Conservation (phyloP, 2,888 invertebrate genomes). For the Brenthis ino region DNA sequence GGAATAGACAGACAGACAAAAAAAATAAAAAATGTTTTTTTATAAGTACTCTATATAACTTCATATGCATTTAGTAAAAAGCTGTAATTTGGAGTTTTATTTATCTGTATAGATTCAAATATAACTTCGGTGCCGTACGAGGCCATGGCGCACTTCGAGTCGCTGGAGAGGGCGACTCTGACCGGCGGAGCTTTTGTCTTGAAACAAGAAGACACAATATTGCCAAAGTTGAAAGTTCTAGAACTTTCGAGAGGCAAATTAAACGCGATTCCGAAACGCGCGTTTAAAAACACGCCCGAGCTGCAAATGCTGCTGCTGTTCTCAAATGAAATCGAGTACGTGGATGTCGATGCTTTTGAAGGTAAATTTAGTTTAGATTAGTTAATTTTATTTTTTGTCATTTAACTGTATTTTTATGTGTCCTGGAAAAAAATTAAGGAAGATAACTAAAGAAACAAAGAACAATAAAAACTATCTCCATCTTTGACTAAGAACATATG, state of each 20-base stretch:
- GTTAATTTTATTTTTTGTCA: no score
- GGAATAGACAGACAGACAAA: no score
- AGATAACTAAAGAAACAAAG: no score
- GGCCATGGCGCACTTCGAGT: conserved; percentile 32
- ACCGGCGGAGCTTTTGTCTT: conserved; percentile 29
- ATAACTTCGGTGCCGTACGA: conserved; percentile 31
- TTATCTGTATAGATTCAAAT: conserved; percentile 19
- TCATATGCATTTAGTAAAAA: neutral
- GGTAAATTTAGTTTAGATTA: conserved; percentile 34
- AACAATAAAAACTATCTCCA: no score
- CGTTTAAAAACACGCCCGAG: conserved; percentile 44
- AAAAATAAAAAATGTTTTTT: no score
- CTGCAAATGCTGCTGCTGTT: conserved; percentile 40
- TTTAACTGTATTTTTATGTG: no score
- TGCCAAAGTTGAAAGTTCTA: conserved; percentile 25
- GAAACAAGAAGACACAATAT: conserved; percentile 21
- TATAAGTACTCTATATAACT: no score
- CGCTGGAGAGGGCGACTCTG: conserved; percentile 30
- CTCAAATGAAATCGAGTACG: conserved; percentile 38
- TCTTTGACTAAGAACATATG: no score
- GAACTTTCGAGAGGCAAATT: conserved; percentile 33
- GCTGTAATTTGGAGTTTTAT: neutral
- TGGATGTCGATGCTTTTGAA: conserved; percentile 45
- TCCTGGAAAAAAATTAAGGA: no score
- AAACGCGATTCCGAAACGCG: conserved; percentile 10